Percentiles rank a stretch among this genome's conserved stretches.
phyloP scores from a whole-genome alignment of 2,797 vertebrate genomes.

The Scleropages formosus region DNA sequence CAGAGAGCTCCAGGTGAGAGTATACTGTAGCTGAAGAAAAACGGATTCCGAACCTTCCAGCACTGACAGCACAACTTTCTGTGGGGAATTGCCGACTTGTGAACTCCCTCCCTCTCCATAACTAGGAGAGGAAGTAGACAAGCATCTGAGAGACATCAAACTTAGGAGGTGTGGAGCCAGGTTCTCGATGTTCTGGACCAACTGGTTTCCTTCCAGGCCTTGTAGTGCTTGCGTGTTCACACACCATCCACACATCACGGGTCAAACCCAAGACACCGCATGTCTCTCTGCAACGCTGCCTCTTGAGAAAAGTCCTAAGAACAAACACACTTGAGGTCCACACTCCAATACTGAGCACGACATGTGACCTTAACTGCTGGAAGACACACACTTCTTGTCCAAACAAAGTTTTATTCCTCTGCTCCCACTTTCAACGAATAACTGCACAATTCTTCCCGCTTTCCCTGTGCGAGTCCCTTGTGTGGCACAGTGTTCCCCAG shows the following conservation, averaged over 20 bases:
- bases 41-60: too few relatives aligned
- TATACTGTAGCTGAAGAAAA: too few relatives aligned
- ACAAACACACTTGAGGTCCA: neutral
- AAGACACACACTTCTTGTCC: neutral
- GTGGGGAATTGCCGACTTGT: too few relatives aligned
- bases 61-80: too few relatives aligned
- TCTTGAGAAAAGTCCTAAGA: too few relatives aligned
- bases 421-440: neutral
- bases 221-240: conserved; percentile 10
- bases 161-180: too few relatives aligned
- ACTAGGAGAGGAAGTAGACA: too few relatives aligned
- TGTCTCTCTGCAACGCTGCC: conserved; percentile 12
- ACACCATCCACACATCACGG: neutral
- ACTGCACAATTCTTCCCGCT: neutral
- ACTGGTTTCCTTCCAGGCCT: conserved; percentile 10
- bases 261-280: neutral
- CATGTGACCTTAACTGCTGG: neutral
- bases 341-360: too few relatives aligned
- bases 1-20: too few relatives aligned
- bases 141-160: too few relatives aligned
- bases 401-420: conserved; percentile 16
- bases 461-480: neutral
- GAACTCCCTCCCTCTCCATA: too few relatives aligned
- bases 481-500: neutral
- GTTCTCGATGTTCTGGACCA: conserved; percentile 4